These are phyloP conservation scores for Urophycis tenuis DNA, from an alignment of 2,797 vertebrate species.

Conservation along the genomic window DNA sequence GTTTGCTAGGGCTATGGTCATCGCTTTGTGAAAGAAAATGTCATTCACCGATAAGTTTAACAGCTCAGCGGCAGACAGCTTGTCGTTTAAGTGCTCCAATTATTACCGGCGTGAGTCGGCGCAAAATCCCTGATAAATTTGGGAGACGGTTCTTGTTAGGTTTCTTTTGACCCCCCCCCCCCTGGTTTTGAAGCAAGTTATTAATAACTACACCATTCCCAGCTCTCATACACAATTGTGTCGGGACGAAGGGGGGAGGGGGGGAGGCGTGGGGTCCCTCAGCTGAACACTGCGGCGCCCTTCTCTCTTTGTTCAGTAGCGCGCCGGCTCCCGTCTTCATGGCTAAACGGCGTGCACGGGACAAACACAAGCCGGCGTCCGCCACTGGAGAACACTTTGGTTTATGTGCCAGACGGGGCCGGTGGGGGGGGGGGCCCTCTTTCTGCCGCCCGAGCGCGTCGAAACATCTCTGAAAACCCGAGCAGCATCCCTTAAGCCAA, in stretches of 20 bases:
- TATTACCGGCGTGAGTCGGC: neutral
- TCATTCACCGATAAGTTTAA: neutral
- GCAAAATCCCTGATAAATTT: neutral
- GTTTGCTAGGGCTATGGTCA: neutral
- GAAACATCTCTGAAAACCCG: conserved; percentile 47
- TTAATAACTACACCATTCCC: neutral
- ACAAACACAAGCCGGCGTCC: conserved; percentile 14
- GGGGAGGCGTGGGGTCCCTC: too few relatives aligned
- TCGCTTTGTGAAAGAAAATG: neutral
- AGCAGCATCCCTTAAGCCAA: conserved; percentile 50
- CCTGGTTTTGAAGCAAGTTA: neutral
- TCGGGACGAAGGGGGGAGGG: neutral
- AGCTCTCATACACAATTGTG: neutral
- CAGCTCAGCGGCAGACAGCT: neutral
- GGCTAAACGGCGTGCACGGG: conserved; percentile 25
- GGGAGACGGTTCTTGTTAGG: neutral
- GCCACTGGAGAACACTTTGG: conserved; percentile 20
- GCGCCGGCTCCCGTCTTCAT: neutral
- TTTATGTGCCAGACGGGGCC: conserved; percentile 34
- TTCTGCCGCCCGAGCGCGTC: conserved; percentile 41
- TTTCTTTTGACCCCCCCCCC: neutral
- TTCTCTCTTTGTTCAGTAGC: conserved; percentile 4
- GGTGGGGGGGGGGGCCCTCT: conserved; percentile 20
- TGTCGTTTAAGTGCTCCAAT: neutral
- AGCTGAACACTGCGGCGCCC: neutral